Evolutionary conservation across 2,797 vertebrate genomes (phyloP).

Genomic region (Galagoides demidoff): DNA sequence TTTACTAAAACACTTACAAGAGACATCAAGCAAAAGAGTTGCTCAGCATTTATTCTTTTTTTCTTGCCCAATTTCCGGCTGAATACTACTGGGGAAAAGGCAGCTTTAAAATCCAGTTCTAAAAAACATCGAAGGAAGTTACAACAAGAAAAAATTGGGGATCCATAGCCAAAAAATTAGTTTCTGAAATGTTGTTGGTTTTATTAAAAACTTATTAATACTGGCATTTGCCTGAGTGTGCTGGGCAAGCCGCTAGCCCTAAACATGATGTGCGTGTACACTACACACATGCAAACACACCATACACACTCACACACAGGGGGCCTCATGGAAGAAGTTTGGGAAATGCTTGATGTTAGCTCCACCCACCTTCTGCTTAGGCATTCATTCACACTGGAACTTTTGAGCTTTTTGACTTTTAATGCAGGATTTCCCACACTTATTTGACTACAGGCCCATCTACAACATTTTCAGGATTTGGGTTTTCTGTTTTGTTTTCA

Average conservation of each 20-base stretch:
- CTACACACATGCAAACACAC: background rate
- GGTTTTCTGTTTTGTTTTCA: background rate
- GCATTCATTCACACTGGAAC: background rate
- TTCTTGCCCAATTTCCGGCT: background rate
- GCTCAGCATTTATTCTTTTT: background rate
- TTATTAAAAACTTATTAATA: background rate
- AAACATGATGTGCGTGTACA: background rate
- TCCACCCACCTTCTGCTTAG: background rate
- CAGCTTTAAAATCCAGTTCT: constrained; percentile 23
- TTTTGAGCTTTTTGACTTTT: background rate
- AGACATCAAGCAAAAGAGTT: constrained; percentile 9
- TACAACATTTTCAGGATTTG: background rate
- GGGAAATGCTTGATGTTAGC: background rate
- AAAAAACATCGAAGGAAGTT: constrained; percentile 28
- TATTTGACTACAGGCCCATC: background rate
- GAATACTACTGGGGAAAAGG: background rate
- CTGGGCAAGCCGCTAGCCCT: background rate
- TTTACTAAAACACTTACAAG: constrained; percentile 35
- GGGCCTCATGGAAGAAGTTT: background rate
- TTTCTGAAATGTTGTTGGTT: background rate
- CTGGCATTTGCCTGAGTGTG: background rate
- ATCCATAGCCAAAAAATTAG: background rate
- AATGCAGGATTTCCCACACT: background rate
- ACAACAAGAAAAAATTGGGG: background rate
- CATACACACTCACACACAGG: background rate